Evolutionary conservation across 2,797 vertebrate species (phyloP), one percentile per base, ranked within the genome.

Genomic region (Clarias fuscus): DNA sequence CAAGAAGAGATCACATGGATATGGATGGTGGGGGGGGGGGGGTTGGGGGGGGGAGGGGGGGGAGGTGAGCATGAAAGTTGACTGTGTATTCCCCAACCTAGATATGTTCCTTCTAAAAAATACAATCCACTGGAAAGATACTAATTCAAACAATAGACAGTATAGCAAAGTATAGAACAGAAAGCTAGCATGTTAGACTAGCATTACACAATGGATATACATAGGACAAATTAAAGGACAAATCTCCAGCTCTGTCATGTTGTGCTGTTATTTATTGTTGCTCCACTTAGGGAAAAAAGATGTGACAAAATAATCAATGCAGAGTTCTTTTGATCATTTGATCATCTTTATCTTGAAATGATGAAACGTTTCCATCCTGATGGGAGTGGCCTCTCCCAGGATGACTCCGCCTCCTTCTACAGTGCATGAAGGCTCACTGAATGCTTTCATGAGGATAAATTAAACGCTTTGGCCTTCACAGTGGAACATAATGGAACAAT

Each of bases 21-120:
- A 94, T 94, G 93, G 93, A 94, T 90, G 83, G 88, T 86, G 90
- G 33, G 33, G 33, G 1, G 83, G 88, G 87, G 33, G 33, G 33
- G 33, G 1, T 3, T 33, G 2, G 33, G 2, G 33, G 90, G 33
- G 33, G 33, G 1, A 82, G 88, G 87, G 90, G 33, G 33, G 33
- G 1, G 83, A 88, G 87, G 33, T 33, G 33, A 76, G 90, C 92
- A 92, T 92, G 94, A 87, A 93, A 88, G 91, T 92, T 92, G 91
- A 91, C 88, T 93, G 92, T 91, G 90, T 90, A 92, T 91, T 93
- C 91, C 91, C 90, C 90, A 93, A 93, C 89, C 93, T 91, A 91
- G 90, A 93, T 93, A 93, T 13, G 75, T 59, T 77, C 53, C 75
- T 94, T 94, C 92, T 94, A 94, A 95, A 33, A 96, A 94, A 95